phyloP scores from a whole-genome alignment of 1,140 invertebrate genomes.

The Asobara japonica region DNA sequence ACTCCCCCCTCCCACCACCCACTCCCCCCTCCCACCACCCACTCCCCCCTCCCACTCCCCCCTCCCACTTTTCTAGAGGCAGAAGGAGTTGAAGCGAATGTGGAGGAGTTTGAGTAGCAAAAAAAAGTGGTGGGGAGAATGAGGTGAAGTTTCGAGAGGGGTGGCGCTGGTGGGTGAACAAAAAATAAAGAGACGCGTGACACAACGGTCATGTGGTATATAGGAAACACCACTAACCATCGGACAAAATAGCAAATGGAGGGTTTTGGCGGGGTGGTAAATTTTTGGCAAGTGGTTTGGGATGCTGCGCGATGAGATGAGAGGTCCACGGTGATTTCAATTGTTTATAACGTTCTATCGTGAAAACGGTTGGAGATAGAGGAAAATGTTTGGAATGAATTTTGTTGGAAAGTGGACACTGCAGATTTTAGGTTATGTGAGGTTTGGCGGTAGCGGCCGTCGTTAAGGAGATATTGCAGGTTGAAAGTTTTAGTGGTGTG shows the following conservation, averaged over 20 bases:
- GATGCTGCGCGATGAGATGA: too few species aligned
- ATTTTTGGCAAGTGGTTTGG: too few species aligned
- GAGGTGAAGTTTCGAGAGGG: conserved; percentile 32
- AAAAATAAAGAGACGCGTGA: conserved; percentile 45
- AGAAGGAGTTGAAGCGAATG: conserved; percentile 41
- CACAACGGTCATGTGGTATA: conserved; percentile 60
- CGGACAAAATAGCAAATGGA: too few species aligned
- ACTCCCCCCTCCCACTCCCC: neutral
- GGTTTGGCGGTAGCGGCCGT: too few species aligned
- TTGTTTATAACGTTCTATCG: too few species aligned
- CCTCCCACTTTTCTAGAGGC: conserved; percentile 28
- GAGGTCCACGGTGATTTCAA: too few species aligned
- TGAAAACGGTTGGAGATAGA: too few species aligned
- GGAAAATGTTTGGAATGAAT: too few species aligned
- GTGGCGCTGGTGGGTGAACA: conserved; percentile 32
- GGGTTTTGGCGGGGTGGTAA: conserved; percentile 10
- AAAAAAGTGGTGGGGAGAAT: conserved; percentile 16
- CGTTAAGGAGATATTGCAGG: too few species aligned
- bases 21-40: neutral
- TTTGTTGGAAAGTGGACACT: too few species aligned
- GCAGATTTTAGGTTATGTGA: too few species aligned
- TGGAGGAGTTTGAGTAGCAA: conserved; percentile 25
- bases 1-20: neutral
- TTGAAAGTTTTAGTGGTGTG: too few species aligned
- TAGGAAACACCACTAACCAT: conserved; percentile 38